Percentiles rank a stretch among this genome's conserved stretches.
Evolutionary conservation across 2,888 invertebrate genomes (phyloP).

Genomic region (Phragmatobia fuliginosa): DNA sequence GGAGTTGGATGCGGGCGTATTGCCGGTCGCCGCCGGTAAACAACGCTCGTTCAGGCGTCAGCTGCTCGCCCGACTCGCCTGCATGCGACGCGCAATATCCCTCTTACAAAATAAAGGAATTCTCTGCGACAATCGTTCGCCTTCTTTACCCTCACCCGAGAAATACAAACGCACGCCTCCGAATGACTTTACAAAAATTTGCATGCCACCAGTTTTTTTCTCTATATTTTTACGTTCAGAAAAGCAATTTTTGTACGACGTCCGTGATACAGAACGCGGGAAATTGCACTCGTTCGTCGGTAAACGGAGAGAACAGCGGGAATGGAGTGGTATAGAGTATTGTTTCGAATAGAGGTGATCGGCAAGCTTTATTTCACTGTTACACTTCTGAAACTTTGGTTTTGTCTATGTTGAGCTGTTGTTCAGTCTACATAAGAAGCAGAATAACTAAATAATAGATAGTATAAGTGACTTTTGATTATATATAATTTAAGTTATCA

Average conservation of each 20-base stretch:
- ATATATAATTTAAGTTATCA: too few species aligned
- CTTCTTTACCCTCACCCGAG: conserved; percentile 81
- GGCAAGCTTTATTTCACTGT: conserved; percentile 70
- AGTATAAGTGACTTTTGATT: background rate
- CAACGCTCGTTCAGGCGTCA: conserved; percentile 72
- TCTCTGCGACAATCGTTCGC: conserved; percentile 84
- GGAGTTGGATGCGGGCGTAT: conserved; percentile 69
- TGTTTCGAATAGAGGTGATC: conserved; percentile 71
- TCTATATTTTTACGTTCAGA: conserved; percentile 81
- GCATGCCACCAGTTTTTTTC: conserved; percentile 78
- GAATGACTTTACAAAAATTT: conserved; percentile 86
- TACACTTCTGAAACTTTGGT: conserved; percentile 63
- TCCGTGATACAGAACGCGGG: conserved; percentile 80
- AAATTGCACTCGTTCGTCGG: conserved; percentile 82
- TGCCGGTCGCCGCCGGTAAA: conserved; percentile 73
- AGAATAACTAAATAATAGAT: conserved; percentile 17
- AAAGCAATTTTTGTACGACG: conserved; percentile 86
- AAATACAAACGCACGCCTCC: conserved; percentile 85
- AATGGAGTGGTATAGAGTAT: conserved; percentile 74
- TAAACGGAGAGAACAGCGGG: conserved; percentile 74
- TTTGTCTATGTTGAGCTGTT: conserved; percentile 41
- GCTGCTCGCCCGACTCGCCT: conserved; percentile 72
- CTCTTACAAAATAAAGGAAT: conserved; percentile 84
- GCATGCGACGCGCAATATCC: conserved; percentile 86
- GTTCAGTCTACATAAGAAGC: conserved; percentile 38